A percentile compares a stretch with the other conserved stretches of the same genome.
Evolutionary conservation across 2,113 vertebrate species (phyloP).

Genomic region (Indri indri): DNA sequence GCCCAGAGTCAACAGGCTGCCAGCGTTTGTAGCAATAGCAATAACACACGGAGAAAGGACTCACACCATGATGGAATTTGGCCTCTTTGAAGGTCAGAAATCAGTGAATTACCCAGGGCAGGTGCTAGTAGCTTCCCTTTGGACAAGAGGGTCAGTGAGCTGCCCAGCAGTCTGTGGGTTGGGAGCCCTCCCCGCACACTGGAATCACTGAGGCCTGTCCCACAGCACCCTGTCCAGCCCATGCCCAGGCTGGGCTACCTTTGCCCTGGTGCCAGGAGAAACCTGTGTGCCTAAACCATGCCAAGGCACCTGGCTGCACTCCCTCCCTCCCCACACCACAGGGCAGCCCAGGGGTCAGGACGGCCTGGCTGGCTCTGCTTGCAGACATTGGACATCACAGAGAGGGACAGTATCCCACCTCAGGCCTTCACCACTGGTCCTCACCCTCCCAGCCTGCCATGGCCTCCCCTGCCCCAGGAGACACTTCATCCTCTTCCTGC

Average conservation of each 20-base stretch:
- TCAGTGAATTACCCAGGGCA: no score
- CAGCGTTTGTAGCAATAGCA: no score
- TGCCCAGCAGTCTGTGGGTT: no score
- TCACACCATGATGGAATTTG: no score
- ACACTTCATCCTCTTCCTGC: neutral
- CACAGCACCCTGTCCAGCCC: neutral
- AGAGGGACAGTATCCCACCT: neutral
- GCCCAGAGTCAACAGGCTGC: no score
- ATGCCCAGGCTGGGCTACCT: neutral
- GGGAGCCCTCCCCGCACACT: no score
- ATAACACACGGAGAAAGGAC: no score
- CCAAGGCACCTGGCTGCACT: neutral
- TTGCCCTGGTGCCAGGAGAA: neutral
- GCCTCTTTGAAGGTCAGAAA: no score
- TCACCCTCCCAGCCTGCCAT: neutral
- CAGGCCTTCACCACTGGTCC: neutral
- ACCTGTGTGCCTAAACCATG: neutral
- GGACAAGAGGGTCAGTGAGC: no score
- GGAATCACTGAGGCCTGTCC: neutral
- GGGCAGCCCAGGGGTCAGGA: neutral
- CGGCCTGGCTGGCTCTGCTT: no score
- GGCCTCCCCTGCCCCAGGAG: neutral
- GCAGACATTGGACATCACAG: neutral
- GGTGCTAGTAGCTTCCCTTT: no score
- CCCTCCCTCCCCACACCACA: neutral